Percentiles rank a stretch among this genome's conserved stretches.
Evolutionary conservation across 2,797 vertebrate species (phyloP).

Genomic region (Semotilus atromaculatus): DNA sequence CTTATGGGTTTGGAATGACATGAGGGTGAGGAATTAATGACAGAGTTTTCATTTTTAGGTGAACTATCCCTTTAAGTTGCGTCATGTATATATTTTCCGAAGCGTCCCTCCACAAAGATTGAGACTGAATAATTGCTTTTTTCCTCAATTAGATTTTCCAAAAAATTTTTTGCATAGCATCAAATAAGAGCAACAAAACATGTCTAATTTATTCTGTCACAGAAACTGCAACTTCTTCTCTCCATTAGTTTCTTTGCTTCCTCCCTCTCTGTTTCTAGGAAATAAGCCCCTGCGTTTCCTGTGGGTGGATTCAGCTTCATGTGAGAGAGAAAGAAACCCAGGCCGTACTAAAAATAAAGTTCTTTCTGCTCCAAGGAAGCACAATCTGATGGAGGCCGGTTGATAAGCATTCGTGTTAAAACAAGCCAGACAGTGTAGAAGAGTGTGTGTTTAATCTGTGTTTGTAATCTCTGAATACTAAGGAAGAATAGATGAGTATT

Average conservation of each 20-base stretch:
- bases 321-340: constrained; percentile 9
- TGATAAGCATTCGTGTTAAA: constrained; percentile 16
- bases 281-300: constrained; percentile 26
- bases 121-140: not conserved
- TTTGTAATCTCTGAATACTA: constrained; percentile 3
- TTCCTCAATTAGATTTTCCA: not conserved
- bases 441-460: not conserved
- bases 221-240: not conserved
- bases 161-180: not conserved
- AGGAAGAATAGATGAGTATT: constrained; percentile 8
- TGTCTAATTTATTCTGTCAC: not conserved
- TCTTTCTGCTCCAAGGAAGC: constrained; percentile 36
- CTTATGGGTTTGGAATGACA: too few species aligned
- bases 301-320: constrained; percentile 43
- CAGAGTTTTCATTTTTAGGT: too few species aligned
- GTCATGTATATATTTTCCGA: not conserved
- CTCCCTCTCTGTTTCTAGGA: constrained; percentile 15
- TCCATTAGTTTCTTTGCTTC: constrained; percentile 4
- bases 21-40: too few species aligned
- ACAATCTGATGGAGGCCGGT: constrained; percentile 38
- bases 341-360: constrained; percentile 48
- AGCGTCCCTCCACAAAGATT: not conserved
- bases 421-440: not conserved
- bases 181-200: not conserved
- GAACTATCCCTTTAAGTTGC: not conserved